Evolutionary conservation across 1,140 invertebrate genomes (phyloP), one percentile per base, ranked within the genome.

Genomic region (Lepidotrigona ventralis): DNA sequence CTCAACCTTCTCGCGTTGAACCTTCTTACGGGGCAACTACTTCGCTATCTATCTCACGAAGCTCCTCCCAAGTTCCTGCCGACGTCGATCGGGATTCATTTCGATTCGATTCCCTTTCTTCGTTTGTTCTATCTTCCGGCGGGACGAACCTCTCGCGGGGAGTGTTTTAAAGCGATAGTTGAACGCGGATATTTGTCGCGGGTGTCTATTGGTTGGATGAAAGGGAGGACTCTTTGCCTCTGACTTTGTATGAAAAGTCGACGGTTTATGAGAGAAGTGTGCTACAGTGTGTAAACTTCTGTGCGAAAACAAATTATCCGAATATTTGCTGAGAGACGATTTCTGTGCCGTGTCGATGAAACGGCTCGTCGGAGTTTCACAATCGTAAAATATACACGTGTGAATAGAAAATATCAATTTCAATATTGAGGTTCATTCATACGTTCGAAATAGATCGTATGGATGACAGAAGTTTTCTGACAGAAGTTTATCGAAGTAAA

Each of bases 81-180:
- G 23, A 72, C 78, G 26, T 74, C 71, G 70, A 73, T 81, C 79
- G 58, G 70, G 56, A 81, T 64, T 72, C 58, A 17, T 70, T 33
- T 29, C 39, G 58, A 81, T 64, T 66, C 58, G 15, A 64, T 39
- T 29, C 21, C 46, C 46, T 58, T 26, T 4, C 15, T n/a, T 11
- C 21, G 71, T 23, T 64, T 21, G 21, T 29, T 74, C 60, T 6
- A 23, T 21, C n/a, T 9, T 15, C 2, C 19, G 6, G 29, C 9
- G 19, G 3, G 19, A 21, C 64, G 8, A 26, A 64, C 21, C 14
- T 9, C 14, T n/a, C 12, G n/a, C 23, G 29, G 46, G 26, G 15
- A n/a, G 53, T 58, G 33, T 53, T 53, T 26, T 26, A 60, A 79
- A 51, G 21, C n/a, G 53, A 77, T 46, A n/a, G 17, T 29, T 8